Percentiles rank a stretch among this genome's conserved stretches.
Evolutionary conservation across 2,888 invertebrate species (phyloP).

Genomic region (Eumacrocentrus americanus): DNA sequence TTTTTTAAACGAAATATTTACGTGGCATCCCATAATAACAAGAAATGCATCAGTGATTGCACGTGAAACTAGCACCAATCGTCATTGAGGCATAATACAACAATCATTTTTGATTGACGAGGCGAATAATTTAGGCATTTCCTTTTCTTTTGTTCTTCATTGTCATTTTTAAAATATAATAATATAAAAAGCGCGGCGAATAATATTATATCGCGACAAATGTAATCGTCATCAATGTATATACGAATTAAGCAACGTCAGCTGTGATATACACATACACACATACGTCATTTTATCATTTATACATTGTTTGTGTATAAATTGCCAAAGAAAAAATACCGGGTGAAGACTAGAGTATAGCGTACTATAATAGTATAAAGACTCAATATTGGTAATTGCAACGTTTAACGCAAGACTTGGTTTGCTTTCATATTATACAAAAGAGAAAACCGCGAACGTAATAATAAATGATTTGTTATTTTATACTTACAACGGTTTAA

Average conservation of each 20-base stretch:
- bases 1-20: not conserved
- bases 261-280: conserved; percentile 19
- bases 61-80: conserved; percentile 12
- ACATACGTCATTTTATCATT: not conserved
- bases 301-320: conserved; percentile 3
- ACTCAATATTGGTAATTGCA: not conserved
- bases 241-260: conserved; percentile 18
- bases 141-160: not conserved
- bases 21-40: not conserved
- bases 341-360: conserved; percentile 21
- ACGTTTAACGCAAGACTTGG: too few species aligned
- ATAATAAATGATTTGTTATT: not conserved
- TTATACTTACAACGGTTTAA: conserved; percentile 8
- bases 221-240: conserved; percentile 7
- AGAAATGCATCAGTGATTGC: not conserved
- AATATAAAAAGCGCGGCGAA: conserved; percentile 3
- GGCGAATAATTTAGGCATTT: conserved; percentile 4
- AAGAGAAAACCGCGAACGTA: not conserved
- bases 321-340: conserved; percentile 11
- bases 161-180: not conserved
- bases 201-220: not conserved
- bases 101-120: too few species aligned
- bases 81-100: too few species aligned
- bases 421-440: not conserved
- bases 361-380: not conserved